Base-by-base conservation (phyloP, 2,888 invertebrate genomes). In the Ptilodon capucinus region DNA sequence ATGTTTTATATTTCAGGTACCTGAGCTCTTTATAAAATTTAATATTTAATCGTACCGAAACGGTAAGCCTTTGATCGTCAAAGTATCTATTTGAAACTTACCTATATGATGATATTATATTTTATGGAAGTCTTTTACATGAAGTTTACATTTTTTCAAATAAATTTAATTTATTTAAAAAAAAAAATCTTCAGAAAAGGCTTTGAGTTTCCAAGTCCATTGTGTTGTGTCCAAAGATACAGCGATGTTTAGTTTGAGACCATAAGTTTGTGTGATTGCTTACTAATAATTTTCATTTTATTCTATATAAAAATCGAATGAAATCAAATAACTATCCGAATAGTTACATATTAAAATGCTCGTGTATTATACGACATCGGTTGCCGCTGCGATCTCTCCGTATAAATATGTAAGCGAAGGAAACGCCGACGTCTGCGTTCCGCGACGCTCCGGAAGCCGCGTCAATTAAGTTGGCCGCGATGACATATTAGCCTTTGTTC, bases 401-500 rank as follows among this genome's bases (percentile, higher is more conserved):
- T 83, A 88, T 88, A 88, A 85, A 88, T 86, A 87, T 86, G 86
- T 85, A 83, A 84, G 76, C 79, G 71, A 64, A 85, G 87, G 87
- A 86, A 89, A 81, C 76, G 77, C 76, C 81, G 85, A 86, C 86
- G 85, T 82, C 81, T 88, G 83, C 84, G 83, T 87, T 86, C 84
- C 85, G 83, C 82, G 79, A 79, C 78, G 81, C 78, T 81, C 72
- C 90, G 90, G 90, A 90, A 90, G 84, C 88, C 84, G 82, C 88
- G 90, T 90, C 90, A 90, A 90, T 91, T 91, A 90, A 88, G 85
- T 86, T 81, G 80, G 77, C 79, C 79, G 68, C 84, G 82, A 88
- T 90, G 90, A 90, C 90, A 89, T 89, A 91, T 91, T 88, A 87
- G 84, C 86, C 86, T 88, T 89, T 89, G 88, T 89, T 86, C 84